Evolutionary conservation across 2,113 vertebrate genomes (phyloP).

Genomic region (Myocastor coypus): DNA sequence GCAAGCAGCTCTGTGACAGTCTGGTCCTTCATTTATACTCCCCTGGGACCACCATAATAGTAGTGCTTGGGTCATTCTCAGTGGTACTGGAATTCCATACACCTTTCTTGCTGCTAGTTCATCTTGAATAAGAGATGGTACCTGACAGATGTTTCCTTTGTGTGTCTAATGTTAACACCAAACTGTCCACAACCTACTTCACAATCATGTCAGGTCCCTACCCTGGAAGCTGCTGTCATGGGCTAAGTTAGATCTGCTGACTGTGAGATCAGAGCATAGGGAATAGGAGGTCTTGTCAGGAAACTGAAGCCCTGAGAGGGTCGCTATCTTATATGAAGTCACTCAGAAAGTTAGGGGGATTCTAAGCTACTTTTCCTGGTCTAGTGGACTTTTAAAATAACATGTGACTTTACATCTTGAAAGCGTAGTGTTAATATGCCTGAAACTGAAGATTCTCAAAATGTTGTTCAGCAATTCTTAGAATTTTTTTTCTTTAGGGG

Average conservation of each 20-base stretch:
- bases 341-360: not conserved
- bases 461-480: not conserved
- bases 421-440: not conserved
- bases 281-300: not conserved
- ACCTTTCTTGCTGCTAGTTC: not conserved
- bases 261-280: not conserved
- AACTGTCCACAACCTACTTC: not conserved
- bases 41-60: not conserved
- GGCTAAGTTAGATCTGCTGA: not conserved
- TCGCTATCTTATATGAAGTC: not conserved
- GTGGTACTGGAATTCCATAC: not conserved
- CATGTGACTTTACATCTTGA: not conserved
- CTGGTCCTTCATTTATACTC: not conserved
- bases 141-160: not conserved
- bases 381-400: not conserved
- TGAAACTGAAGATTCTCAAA: constrained; percentile 45
- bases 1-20: not conserved
- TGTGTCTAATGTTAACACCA: not conserved
- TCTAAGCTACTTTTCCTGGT: not conserved
- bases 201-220: not conserved
- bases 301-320: not conserved
- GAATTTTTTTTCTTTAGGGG: not conserved
- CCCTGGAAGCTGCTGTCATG: not conserved
- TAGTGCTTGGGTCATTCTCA: not conserved
- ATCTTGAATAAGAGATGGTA: not conserved